phyloP scores from a whole-genome alignment of 2,797 vertebrate species.

The Kryptopterus vitreolus region DNA sequence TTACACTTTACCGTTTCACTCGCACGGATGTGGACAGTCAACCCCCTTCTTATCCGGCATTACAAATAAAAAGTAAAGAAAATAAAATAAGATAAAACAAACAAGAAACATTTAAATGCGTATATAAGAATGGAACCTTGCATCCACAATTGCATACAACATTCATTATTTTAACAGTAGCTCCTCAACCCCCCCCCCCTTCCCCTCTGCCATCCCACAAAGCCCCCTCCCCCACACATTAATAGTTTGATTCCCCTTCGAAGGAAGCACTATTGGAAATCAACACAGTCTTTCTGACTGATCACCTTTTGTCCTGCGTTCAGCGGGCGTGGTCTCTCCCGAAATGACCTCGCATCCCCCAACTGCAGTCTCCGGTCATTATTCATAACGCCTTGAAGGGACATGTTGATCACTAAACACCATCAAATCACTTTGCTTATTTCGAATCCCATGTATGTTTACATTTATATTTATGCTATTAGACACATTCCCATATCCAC shows the following conservation, averaged over 20 bases:
- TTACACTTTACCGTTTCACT: conserved; percentile 48
- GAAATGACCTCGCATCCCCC: not conserved
- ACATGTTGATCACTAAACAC: not conserved
- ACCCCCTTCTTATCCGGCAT: not conserved
- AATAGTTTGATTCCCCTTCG: not conserved
- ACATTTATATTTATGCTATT: too few relatives aligned
- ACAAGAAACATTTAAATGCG: too few relatives aligned
- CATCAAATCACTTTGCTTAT: not conserved
- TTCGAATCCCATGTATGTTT: too few relatives aligned
- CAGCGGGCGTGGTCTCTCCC: not conserved
- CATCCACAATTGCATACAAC: too few relatives aligned
- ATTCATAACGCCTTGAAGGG: not conserved
- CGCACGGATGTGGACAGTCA: not conserved
- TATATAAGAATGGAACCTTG: too few relatives aligned
- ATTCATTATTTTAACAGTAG: too few relatives aligned
- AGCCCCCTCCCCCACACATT: too few relatives aligned
- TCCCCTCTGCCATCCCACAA: too few relatives aligned
- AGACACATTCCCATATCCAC: too few relatives aligned
- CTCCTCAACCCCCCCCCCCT: too few relatives aligned
- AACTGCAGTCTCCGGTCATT: not conserved
- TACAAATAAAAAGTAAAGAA: conserved; percentile 13
- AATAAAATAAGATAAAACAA: too few relatives aligned
- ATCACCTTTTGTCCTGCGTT: not conserved
- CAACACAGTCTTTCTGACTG: not conserved
- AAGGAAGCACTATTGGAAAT: not conserved